Evolutionary conservation across 1,140 invertebrate genomes (phyloP).

Genomic region (Nymphalis io): DNA sequence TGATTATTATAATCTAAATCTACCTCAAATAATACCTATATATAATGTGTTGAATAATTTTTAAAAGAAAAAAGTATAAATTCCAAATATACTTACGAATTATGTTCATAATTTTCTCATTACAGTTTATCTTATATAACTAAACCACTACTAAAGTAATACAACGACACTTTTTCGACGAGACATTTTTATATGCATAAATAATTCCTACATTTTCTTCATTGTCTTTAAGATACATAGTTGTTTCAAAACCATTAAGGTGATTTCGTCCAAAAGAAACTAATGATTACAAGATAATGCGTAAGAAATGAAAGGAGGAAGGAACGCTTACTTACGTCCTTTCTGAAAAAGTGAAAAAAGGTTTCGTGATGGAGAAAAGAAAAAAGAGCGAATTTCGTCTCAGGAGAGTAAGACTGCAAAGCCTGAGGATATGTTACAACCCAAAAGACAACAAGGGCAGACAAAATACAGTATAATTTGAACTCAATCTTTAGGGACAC

Average conservation of each 20-base stretch:
- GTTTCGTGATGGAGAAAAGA: slow-evolving; percentile 70
- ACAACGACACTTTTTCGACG: neutral
- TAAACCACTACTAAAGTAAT: no score
- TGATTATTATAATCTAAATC: no score
- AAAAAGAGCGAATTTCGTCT: slow-evolving; percentile 78
- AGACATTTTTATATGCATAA: neutral
- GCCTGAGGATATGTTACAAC: slow-evolving; percentile 53
- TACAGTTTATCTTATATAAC: no score
- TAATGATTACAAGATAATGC: slow-evolving; percentile 75
- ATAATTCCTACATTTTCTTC: neutral
- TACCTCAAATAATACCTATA: no score
- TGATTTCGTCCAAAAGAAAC: slow-evolving; percentile 46
- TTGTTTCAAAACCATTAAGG: slow-evolving; percentile 34
- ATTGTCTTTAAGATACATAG: slow-evolving; percentile 17
- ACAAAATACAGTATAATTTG: slow-evolving; percentile 32
- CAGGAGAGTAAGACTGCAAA: slow-evolving; percentile 77
- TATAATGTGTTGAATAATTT: no score
- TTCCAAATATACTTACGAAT: no score
- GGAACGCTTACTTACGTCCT: slow-evolving; percentile 67
- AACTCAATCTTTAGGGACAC: slow-evolving; percentile 25
- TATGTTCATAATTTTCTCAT: no score
- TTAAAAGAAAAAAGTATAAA: no score
- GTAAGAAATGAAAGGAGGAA: slow-evolving; percentile 72
- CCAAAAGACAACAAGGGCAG: slow-evolving; percentile 46
- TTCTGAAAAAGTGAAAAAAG: slow-evolving; percentile 77